These are phyloP conservation scores for Apaloderma vittatum DNA, from an alignment of 2,113 vertebrate species.

Conservation along the genomic window DNA sequence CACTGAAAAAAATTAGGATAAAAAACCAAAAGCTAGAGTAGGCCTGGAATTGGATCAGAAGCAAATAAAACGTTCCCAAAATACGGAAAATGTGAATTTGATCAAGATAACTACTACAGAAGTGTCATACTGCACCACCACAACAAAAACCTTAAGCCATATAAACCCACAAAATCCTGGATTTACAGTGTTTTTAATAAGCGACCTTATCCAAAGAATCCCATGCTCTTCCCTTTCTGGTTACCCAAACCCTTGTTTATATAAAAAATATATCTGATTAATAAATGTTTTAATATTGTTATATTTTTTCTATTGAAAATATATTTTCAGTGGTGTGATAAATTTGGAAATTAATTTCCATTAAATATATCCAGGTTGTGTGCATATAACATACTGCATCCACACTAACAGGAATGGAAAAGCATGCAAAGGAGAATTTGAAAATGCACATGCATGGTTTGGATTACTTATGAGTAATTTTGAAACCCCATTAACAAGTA, in stretches of 20 bases:
- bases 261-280: slow-evolving; percentile 83
- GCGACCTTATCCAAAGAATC: not conserved
- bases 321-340: slow-evolving; percentile 73
- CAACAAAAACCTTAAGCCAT: not conserved
- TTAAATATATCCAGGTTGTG: slow-evolving; percentile 41
- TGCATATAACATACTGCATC: slow-evolving; percentile 39
- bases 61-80: slow-evolving; percentile 5
- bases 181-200: slow-evolving; percentile 3
- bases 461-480: slow-evolving; percentile 1
- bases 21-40: not conserved
- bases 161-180: slow-evolving; percentile 41
- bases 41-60: not conserved
- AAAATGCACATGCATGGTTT: not conserved
- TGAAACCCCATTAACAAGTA: slow-evolving; percentile 40
- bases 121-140: not conserved
- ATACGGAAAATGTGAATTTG: not conserved
- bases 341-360: slow-evolving; percentile 64
- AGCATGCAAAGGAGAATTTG: not conserved
- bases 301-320: slow-evolving; percentile 72
- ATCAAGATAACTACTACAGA: not conserved
- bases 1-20: not conserved
- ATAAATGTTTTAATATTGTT: slow-evolving; percentile 70
- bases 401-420: slow-evolving; percentile 9
- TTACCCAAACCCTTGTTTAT: slow-evolving; percentile 66
- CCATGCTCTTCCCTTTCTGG: slow-evolving; percentile 53